These are phyloP conservation scores for Lutraria lutraria DNA, from an alignment of 2,888 invertebrate species.

Conservation along the genomic window DNA sequence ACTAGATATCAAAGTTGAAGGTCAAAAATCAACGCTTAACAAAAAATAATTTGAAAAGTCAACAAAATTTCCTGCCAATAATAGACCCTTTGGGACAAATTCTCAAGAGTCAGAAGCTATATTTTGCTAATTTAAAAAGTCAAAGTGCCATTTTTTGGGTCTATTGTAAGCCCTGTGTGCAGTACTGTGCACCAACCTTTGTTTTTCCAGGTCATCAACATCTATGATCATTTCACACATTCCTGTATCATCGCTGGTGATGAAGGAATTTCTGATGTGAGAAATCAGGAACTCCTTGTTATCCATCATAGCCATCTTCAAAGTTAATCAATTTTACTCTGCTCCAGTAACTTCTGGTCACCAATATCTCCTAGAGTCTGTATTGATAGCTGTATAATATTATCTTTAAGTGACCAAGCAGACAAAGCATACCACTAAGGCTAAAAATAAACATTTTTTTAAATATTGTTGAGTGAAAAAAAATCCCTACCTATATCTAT, in stretches of 20 bases:
- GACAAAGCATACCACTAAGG: background rate
- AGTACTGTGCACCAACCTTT: constrained; percentile 24
- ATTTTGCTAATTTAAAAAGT: too few relatives aligned
- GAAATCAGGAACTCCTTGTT: constrained; percentile 97
- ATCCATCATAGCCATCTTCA: constrained; percentile 95
- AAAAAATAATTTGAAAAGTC: too few relatives aligned
- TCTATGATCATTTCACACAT: constrained; percentile 97
- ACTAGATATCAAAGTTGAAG: too few relatives aligned
- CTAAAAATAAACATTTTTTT: background rate
- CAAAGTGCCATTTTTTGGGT: too few relatives aligned
- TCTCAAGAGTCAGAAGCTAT: too few relatives aligned
- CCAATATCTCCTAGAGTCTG: background rate
- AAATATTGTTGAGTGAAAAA: background rate
- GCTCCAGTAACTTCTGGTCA: background rate
- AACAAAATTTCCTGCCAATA: too few relatives aligned
- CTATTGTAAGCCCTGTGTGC: too few relatives aligned
- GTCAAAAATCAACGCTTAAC: too few relatives aligned
- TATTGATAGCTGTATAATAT: background rate
- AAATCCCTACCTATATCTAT: background rate
- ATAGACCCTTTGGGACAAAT: too few relatives aligned
- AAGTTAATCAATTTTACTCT: background rate
- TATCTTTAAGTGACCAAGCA: background rate
- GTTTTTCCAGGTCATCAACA: constrained; percentile 89
- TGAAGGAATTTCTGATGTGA: constrained; percentile 97
- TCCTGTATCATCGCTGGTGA: constrained; percentile 97